Percentiles rank a stretch among this genome's conserved stretches.
Conservation (phyloP, 2,888 invertebrate species). For the Melanostoma scalare region DNA sequence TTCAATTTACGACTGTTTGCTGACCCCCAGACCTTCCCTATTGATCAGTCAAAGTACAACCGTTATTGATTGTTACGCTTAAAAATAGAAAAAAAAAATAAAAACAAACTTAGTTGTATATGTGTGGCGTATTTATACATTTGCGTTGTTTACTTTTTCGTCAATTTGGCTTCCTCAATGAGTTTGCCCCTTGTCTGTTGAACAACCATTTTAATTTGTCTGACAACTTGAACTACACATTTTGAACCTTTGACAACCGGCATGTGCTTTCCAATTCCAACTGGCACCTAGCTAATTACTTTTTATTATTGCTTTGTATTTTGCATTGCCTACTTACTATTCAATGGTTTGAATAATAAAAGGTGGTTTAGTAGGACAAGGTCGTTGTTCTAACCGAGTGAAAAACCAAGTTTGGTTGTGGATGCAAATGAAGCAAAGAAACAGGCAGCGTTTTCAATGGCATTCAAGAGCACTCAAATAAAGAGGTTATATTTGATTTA, state of each 20-base stretch:
- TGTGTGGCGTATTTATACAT: background rate
- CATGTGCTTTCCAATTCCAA: background rate
- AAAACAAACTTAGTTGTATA: too few relatives aligned
- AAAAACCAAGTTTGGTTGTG: conserved; percentile 18
- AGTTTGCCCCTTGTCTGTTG: background rate
- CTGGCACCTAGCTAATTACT: background rate
- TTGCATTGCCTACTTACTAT: conserved; percentile 3
- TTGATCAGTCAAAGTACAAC: too few relatives aligned
- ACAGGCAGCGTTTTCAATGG: conserved; percentile 35
- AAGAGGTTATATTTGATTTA: background rate
- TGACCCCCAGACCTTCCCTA: too few relatives aligned
- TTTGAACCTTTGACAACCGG: conserved; percentile 22
- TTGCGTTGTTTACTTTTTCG: conserved; percentile 10
- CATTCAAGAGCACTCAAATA: conserved; percentile 52
- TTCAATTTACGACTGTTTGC: too few relatives aligned
- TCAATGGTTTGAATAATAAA: conserved; percentile 29
- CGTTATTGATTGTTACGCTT: too few relatives aligned
- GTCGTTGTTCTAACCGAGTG: conserved; percentile 29
- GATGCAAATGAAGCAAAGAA: conserved; percentile 27
- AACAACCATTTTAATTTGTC: conserved; percentile 10
- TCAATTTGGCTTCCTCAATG: conserved; percentile 19
- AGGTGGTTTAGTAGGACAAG: conserved; percentile 55
- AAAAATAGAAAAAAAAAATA: too few relatives aligned
- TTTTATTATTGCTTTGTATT: conserved; percentile 9
- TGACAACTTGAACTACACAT: conserved; percentile 28